A percentile compares a stretch with the other conserved stretches of the same genome.
Conservation (phyloP, 2,797 vertebrate genomes). For the Gobionotothen gibberifrons region DNA sequence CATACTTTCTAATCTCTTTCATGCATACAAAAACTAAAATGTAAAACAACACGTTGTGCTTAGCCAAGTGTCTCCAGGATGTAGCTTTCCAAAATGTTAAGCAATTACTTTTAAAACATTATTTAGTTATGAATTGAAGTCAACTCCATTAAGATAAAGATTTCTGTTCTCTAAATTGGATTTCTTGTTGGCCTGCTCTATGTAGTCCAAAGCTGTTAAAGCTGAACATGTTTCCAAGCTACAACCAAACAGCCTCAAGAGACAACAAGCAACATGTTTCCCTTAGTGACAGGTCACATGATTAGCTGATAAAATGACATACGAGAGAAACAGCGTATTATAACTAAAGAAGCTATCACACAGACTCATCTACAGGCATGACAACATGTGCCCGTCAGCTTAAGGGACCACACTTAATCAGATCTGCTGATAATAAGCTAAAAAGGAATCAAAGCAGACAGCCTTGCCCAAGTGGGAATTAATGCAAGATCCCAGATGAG, state of each 20-base stretch:
- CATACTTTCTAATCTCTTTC: not conserved
- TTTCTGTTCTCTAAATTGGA: slow-evolving; percentile 4
- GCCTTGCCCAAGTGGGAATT: slow-evolving; percentile 41
- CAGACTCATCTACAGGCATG: not conserved
- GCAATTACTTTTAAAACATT: not conserved
- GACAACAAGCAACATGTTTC: not conserved
- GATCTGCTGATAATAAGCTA: slow-evolving; percentile 29
- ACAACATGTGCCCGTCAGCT: not conserved
- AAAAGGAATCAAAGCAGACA: slow-evolving; percentile 42
- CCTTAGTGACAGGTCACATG: too few species aligned
- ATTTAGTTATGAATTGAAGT: too few species aligned
- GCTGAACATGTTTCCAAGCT: slow-evolving; percentile 3
- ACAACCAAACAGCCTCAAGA: slow-evolving; percentile 4
- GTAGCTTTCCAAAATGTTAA: not conserved
- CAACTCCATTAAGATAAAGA: not conserved
- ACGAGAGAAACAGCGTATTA: slow-evolving; percentile 1
- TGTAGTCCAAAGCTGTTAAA: not conserved
- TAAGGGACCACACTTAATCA: slow-evolving; percentile 26
- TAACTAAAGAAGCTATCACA: not conserved
- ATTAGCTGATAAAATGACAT: not conserved
- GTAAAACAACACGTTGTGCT: not conserved
- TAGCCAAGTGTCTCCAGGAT: not conserved
- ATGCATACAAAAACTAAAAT: not conserved
- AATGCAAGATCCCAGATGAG: slow-evolving; percentile 47
- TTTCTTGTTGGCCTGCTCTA: not conserved